These are phyloP conservation scores for Lethrus apterus DNA, from an alignment of 1,140 invertebrate genomes.

Conservation along the genomic window DNA sequence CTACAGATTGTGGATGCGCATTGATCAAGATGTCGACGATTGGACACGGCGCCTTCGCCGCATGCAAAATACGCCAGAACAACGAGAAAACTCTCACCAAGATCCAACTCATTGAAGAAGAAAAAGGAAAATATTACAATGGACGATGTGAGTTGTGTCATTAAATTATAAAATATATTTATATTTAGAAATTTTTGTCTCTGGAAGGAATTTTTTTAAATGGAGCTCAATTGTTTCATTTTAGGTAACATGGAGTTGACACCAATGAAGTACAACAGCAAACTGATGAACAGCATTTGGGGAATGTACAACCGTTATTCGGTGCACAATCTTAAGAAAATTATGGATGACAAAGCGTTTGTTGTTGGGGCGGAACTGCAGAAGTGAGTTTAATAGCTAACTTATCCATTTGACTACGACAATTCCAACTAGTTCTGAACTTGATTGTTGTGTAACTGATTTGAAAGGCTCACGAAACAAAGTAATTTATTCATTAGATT, in stretches of 20 bases:
- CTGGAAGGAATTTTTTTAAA: constrained; percentile 31
- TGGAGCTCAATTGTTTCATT: constrained; percentile 7
- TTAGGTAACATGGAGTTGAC: constrained; percentile 32
- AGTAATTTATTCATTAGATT: too few relatives aligned
- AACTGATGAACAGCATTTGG: constrained; percentile 87
- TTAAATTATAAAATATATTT: too few relatives aligned
- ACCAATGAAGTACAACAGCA: constrained; percentile 73
- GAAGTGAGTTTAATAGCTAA: constrained; percentile 51
- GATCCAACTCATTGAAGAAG: constrained; percentile 4
- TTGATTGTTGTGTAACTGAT: too few relatives aligned
- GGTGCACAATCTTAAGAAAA: constrained; percentile 76
- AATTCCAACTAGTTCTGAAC: too few relatives aligned
- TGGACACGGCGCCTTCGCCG: constrained; percentile 8
- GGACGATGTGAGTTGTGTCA: constrained; percentile 4
- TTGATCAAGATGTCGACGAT: constrained; percentile 4
- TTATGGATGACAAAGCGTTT: constrained; percentile 50
- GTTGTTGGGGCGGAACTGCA: constrained; percentile 35
- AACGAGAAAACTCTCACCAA: constrained; percentile 1
- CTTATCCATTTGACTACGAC: too few relatives aligned
- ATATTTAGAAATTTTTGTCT: neutral
- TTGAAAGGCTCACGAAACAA: too few relatives aligned
- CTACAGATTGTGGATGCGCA: constrained; percentile 6
- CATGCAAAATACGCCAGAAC: constrained; percentile 10
- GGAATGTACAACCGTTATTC: constrained; percentile 80
- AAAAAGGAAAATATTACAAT: constrained; percentile 4